Evolutionary conservation across 2,888 invertebrate genomes (phyloP).

Genomic region (Chrysina gloriosa): DNA sequence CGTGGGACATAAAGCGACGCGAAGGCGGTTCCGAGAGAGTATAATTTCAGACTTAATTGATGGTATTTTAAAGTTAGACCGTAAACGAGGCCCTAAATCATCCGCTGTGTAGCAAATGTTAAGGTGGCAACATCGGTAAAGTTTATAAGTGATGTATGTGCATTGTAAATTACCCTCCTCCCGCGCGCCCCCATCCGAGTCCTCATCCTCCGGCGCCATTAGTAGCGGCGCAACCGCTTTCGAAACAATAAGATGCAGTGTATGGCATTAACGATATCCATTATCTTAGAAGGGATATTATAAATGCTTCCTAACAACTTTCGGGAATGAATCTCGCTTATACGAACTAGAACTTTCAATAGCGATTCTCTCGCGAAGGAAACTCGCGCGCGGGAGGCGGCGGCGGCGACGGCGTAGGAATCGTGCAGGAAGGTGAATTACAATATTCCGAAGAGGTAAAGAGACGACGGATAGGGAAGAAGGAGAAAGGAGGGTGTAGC

Average conservation of each 20-base stretch:
- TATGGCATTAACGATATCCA: slow-evolving; percentile 55
- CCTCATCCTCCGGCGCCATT: slow-evolving; percentile 11
- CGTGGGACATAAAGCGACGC: not conserved
- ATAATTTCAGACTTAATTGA: slow-evolving; percentile 54
- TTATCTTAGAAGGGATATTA: slow-evolving; percentile 54
- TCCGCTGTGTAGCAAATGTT: slow-evolving; percentile 51
- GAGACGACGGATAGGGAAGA: not conserved
- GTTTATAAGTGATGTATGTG: slow-evolving; percentile 59
- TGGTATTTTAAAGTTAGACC: slow-evolving; percentile 55
- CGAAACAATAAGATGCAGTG: slow-evolving; percentile 54
- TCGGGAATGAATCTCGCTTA: slow-evolving; percentile 50
- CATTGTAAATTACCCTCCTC: slow-evolving; percentile 57
- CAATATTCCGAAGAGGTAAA: slow-evolving; percentile 24
- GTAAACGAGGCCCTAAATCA: slow-evolving; percentile 56
- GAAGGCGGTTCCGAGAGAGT: slow-evolving; percentile 21
- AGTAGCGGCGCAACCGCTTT: slow-evolving; percentile 45
- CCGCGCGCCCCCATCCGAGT: slow-evolving; percentile 32
- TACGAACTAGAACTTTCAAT: slow-evolving; percentile 57
- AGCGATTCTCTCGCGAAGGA: slow-evolving; percentile 36
- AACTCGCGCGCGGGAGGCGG: slow-evolving; percentile 46
- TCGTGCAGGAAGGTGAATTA: slow-evolving; percentile 42
- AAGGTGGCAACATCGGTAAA: slow-evolving; percentile 57
- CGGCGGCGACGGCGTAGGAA: not conserved
- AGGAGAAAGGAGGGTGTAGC: not conserved
- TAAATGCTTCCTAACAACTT: slow-evolving; percentile 55